A percentile compares a stretch with the other conserved stretches of the same genome.
These are phyloP conservation scores for Lordiphosa andalusiaca DNA, from an alignment of 2,888 invertebrate species.

Conservation along the genomic window DNA sequence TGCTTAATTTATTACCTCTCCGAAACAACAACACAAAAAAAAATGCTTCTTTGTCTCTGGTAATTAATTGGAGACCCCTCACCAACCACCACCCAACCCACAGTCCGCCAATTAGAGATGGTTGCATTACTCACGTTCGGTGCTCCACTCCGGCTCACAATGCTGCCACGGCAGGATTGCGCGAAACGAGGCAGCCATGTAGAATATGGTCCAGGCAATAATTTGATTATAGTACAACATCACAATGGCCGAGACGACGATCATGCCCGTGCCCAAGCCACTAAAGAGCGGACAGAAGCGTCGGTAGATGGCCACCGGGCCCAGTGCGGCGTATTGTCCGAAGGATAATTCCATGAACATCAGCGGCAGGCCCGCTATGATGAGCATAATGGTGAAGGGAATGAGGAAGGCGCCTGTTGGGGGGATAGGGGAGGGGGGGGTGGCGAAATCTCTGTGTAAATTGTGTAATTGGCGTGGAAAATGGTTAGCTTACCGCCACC, in stretches of 20 bases:
- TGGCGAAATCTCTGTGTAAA: neutral
- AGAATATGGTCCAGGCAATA: constrained; percentile 89
- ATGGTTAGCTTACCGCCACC: constrained; percentile 83
- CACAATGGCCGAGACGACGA: constrained; percentile 87
- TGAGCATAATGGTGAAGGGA: constrained; percentile 90
- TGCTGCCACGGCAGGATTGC: constrained; percentile 87
- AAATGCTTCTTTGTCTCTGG: constrained; percentile 24
- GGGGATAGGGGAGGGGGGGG: no score
- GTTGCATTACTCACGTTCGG: constrained; percentile 81
- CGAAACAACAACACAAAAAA: constrained; percentile 26
- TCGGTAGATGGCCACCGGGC: constrained; percentile 90
- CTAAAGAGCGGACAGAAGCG: constrained; percentile 87
- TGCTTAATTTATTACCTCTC: constrained; percentile 51
- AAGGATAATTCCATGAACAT: constrained; percentile 93
- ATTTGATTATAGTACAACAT: constrained; percentile 89
- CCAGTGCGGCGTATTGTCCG: constrained; percentile 90
- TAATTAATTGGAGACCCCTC: constrained; percentile 39
- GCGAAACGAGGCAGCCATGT: constrained; percentile 86
- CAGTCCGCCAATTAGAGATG: neutral
- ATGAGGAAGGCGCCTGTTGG: constrained; percentile 88
- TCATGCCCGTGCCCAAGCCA: constrained; percentile 88
- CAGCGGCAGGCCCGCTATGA: constrained; percentile 89
- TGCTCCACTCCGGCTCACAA: constrained; percentile 87
- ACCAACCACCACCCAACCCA: constrained; percentile 1
- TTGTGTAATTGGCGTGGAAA: neutral